Conservation (phyloP, 2,113 vertebrate genomes). For the Lophochroa leadbeateri region DNA sequence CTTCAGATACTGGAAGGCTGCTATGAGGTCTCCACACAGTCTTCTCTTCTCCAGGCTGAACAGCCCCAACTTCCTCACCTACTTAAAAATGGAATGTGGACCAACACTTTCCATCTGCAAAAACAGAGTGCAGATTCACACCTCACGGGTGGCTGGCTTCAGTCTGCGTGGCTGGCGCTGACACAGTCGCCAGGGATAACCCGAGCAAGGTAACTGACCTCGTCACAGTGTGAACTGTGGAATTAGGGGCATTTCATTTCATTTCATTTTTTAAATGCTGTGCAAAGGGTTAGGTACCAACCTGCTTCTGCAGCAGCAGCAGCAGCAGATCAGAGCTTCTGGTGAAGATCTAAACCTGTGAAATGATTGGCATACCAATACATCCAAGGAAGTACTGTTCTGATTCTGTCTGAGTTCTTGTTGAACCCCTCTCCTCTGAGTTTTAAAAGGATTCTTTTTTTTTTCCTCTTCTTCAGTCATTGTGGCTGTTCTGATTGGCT, state of each 20-base stretch:
- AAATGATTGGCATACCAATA: background rate
- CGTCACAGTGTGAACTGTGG: background rate
- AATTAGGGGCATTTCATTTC: background rate
- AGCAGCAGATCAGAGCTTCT: background rate
- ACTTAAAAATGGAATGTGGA: slow-evolving; percentile 7
- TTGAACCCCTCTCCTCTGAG: background rate
- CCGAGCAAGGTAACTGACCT: background rate
- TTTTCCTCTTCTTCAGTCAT: background rate
- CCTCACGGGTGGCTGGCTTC: background rate
- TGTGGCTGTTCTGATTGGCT: background rate
- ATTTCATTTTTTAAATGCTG: background rate
- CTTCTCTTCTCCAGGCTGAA: no score
- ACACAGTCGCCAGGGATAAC: background rate
- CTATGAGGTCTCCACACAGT: no score
- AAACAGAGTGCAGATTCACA: background rate
- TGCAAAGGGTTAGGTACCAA: background rate
- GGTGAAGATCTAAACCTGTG: background rate
- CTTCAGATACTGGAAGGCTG: no score
- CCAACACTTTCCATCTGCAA: background rate
- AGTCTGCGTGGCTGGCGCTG: background rate
- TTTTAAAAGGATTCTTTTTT: background rate
- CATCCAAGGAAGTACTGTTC: background rate
- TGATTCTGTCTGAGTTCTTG: background rate
- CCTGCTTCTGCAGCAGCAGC: background rate
- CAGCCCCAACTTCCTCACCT: background rate